Evolutionary conservation across 2,113 vertebrate species (phyloP).

Genomic region (Callipepla squamata): DNA sequence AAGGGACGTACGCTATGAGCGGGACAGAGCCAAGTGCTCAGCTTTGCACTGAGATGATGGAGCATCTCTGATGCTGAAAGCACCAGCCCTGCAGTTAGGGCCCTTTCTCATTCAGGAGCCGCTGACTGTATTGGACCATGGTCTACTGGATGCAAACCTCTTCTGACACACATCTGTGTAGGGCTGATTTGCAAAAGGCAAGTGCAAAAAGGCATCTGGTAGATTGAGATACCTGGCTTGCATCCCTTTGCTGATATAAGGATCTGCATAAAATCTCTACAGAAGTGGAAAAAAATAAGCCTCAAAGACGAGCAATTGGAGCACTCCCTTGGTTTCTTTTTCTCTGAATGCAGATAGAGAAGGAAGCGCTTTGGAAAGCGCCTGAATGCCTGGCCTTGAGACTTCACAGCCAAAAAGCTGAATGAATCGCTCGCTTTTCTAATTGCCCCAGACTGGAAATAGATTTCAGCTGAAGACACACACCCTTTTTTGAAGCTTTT

Average conservation of each 20-base stretch:
- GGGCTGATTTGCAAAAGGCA: background rate
- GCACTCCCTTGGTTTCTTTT: accelerated
- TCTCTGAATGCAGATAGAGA: background rate
- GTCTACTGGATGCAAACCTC: background rate
- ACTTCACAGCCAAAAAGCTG: background rate
- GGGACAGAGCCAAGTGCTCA: background rate
- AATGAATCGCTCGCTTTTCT: background rate
- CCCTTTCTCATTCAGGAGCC: background rate
- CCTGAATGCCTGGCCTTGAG: background rate
- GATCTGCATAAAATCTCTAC: background rate
- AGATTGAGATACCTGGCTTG: background rate
- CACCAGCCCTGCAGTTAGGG: background rate
- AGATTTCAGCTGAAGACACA: background rate
- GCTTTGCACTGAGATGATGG: background rate
- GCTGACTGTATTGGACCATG: background rate
- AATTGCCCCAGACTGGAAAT: background rate
- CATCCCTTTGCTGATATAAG: background rate
- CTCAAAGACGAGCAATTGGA: background rate
- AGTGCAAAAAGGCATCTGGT: background rate
- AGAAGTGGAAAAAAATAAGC: background rate
- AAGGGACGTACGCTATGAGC: accelerated
- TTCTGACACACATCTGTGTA: background rate
- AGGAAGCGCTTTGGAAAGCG: background rate
- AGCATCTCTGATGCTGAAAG: accelerated
- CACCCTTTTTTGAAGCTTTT: background rate